phyloP scores from a whole-genome alignment of 2,797 vertebrate genomes.

The Arnoldichthys spilopterus region DNA sequence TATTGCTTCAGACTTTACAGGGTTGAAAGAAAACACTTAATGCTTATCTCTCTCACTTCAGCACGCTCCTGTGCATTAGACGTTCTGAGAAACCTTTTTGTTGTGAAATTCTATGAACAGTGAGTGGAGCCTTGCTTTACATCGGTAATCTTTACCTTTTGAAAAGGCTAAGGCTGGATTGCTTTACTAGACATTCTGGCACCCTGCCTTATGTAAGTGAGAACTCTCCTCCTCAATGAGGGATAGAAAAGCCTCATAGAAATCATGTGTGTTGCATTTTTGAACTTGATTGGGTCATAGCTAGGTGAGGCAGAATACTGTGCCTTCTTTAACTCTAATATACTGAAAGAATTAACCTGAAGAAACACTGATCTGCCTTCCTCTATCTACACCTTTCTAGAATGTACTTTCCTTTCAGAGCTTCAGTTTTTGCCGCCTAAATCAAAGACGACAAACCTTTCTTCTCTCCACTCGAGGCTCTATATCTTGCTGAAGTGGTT shows the following conservation, averaged over 20 bases:
- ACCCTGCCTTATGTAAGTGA: not conserved
- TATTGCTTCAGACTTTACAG: constrained; percentile 11
- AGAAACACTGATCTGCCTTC: not conserved
- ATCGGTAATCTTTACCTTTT: constrained; percentile 18
- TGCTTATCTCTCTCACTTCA: not conserved
- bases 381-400: not conserved
- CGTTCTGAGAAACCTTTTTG: not conserved
- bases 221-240: not conserved
- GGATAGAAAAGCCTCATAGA: constrained; percentile 21
- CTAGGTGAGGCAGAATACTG: not conserved
- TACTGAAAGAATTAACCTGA: not conserved
- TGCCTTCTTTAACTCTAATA: not conserved
- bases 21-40: not conserved
- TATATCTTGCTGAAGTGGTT: constrained; percentile 6
- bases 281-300: not conserved
- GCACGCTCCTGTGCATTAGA: constrained; percentile 17
- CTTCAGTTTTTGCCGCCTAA: not conserved
- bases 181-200: constrained; percentile 23
- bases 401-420: not conserved
- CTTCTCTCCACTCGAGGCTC: not conserved
- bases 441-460: constrained; percentile 16
- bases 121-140: constrained; percentile 7
- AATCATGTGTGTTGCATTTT: constrained; percentile 1
- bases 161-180: constrained; percentile 9
- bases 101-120: constrained; percentile 5